Conservation (phyloP, 2,113 vertebrate species). For the Callionymus lyra region DNA sequence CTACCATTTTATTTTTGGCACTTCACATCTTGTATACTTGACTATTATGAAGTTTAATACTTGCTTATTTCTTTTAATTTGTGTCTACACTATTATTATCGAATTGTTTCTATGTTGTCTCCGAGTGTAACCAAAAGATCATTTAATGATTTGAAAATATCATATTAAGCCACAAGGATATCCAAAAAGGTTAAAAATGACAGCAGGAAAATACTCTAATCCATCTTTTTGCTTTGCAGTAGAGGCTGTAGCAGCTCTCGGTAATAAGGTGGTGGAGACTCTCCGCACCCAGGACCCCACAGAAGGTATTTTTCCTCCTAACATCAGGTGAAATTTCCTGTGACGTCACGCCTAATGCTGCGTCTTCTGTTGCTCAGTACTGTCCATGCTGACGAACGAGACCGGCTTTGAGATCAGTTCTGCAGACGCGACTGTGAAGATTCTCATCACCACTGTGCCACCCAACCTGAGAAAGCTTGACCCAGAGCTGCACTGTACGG, state of each 20-base stretch:
- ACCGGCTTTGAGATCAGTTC: slow-evolving; percentile 96
- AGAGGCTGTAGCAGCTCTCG: slow-evolving; percentile 91
- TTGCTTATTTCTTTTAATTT: too few species aligned
- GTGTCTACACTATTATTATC: too few species aligned
- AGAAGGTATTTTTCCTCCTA: slow-evolving; percentile 69
- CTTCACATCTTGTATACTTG: too few species aligned
- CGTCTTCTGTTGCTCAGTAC: slow-evolving; percentile 60
- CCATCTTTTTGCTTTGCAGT: slow-evolving; percentile 55
- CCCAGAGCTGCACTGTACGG: slow-evolving; percentile 84
- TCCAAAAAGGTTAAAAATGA: too few species aligned
- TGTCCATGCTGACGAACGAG: slow-evolving; percentile 95
- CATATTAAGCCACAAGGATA: too few species aligned
- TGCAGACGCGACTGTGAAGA: slow-evolving; percentile 88
- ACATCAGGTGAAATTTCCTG: not conserved
- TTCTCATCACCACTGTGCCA: slow-evolving; percentile 93
- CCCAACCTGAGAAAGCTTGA: slow-evolving; percentile 95
- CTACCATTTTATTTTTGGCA: too few species aligned
- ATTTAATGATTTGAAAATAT: too few species aligned
- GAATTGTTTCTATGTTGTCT: too few species aligned
- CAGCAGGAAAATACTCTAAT: too few species aligned
- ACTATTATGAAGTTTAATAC: too few species aligned
- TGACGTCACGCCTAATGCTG: not conserved
- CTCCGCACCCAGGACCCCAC: slow-evolving; percentile 83
- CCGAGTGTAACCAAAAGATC: too few species aligned
- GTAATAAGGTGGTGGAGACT: slow-evolving; percentile 93